Conservation (phyloP, 1,140 invertebrate genomes). For the Drosophila guanche region DNA sequence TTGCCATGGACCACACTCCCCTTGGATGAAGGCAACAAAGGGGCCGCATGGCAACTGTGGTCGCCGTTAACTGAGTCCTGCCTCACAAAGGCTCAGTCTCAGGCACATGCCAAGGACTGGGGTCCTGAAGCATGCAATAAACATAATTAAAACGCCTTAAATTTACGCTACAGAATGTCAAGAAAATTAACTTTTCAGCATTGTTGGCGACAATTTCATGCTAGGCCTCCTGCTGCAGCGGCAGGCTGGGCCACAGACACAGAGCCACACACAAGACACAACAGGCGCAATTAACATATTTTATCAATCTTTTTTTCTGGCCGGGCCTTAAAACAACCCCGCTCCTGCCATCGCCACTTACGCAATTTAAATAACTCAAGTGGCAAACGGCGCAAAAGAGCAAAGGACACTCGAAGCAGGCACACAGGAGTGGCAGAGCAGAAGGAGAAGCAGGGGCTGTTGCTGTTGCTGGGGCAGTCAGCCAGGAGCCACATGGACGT, state of each 20-base stretch:
- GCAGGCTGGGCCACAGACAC: constrained; percentile 8
- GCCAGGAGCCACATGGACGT: constrained; percentile 29
- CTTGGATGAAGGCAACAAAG: background rate
- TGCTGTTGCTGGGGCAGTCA: background rate
- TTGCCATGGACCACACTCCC: background rate
- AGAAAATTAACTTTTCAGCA: constrained; percentile 80
- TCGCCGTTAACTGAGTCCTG: background rate
- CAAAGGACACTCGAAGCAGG: constrained; percentile 68
- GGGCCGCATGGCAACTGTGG: background rate
- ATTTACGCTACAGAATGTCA: constrained; percentile 59
- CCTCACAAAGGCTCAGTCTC: background rate
- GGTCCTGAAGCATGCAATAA: constrained; percentile 53
- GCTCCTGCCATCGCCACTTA: constrained; percentile 50
- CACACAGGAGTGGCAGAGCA: background rate
- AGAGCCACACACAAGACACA: constrained; percentile 9
- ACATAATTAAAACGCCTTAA: constrained; percentile 76
- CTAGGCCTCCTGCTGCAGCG: constrained; percentile 38
- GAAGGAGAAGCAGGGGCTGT: constrained; percentile 8
- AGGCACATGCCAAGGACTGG: too few species aligned
- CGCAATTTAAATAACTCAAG: constrained; percentile 82
- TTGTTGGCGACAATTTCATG: constrained; percentile 76
- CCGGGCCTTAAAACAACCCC: constrained; percentile 11
- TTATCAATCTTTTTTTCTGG: constrained; percentile 73
- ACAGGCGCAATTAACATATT: constrained; percentile 80
- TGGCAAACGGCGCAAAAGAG: constrained; percentile 68